Evolutionary conservation across 2,113 vertebrate genomes (phyloP), one percentile per base, ranked within the genome.

Genomic region (Corvus moneduloides): DNA sequence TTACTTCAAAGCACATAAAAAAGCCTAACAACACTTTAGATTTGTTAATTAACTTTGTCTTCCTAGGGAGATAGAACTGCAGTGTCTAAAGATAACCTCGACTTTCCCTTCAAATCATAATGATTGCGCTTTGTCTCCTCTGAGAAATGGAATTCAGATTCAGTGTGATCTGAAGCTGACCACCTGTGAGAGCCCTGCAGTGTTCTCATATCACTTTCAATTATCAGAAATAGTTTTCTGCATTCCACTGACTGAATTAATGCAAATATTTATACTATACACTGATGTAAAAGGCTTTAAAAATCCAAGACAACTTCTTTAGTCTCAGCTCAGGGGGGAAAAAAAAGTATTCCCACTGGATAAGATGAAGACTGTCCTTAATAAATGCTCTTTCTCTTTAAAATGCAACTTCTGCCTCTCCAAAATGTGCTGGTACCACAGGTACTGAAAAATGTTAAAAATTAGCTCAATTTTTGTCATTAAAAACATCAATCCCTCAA

Each of bases 71-170:
- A 33, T 2, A 79, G 27, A 88, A 79, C 58, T 37, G 16, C 46
- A 58, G 7, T 12, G 22, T 15, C 27, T 52, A 12, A 85, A 82
- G 44, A 35, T 79, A 87, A 90, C 41, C 22, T 15, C 26, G 7
- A 52, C 22, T 69, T 73, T 69, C 24, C 22, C n/a, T 92, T 73
- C 41, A 83, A 37, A 49, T 66, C 21, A 35, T 23, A 4, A 6
- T 7, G 13, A 69, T 16, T 80, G n/a, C 0, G 0, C 58, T 86
- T 81, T 71, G 43, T 37, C n/a, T 43, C 30, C n/a, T 39, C 52
- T n/a, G 13, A 74, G 22, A 16, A 69, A 80, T 7, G 19, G 13
- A 90, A 69, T 96, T 90, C 32, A 58, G 30, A 30, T 39, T 67
- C 74, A 49, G 33, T 33, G 24, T 26, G 22, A 76, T 68, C 44